phyloP scores from a whole-genome alignment of 2,888 invertebrate species.

The Dolomedes plantarius region DNA sequence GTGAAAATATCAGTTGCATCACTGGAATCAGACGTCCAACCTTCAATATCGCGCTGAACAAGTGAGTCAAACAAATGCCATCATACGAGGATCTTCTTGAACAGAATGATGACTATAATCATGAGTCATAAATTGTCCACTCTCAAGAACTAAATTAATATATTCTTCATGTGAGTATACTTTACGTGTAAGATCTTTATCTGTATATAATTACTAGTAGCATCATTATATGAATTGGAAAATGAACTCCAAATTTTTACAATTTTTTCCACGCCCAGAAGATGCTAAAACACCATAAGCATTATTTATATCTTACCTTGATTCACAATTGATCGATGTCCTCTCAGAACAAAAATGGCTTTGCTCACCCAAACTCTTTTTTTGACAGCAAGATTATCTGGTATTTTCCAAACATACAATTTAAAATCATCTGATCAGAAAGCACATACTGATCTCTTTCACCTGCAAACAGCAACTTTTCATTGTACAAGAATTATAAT shows the following conservation, averaged over 20 bases:
- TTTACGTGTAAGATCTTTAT: slow-evolving; percentile 70
- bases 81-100: slow-evolving; percentile 93
- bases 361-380: slow-evolving; percentile 76
- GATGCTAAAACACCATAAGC: slow-evolving; percentile 91
- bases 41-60: slow-evolving; percentile 92
- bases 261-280: slow-evolving; percentile 96
- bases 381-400: slow-evolving; percentile 77
- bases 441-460: slow-evolving; percentile 89
- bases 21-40: slow-evolving; percentile 79
- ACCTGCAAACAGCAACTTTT: slow-evolving; percentile 95
- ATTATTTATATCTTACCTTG: slow-evolving; percentile 94
- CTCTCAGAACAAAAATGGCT: slow-evolving; percentile 89
- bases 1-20: slow-evolving; percentile 37
- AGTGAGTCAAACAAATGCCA: slow-evolving; percentile 97
- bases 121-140: slow-evolving; percentile 88
- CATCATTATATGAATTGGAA: slow-evolving; percentile 78
- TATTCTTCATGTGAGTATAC: slow-evolving; percentile 83
- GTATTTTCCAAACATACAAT: slow-evolving; percentile 94
- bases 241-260: slow-evolving; percentile 93
- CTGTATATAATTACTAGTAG: slow-evolving; percentile 18
- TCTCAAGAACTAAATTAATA: slow-evolving; percentile 86
- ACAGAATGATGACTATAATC: slow-evolving; percentile 92
- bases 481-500: slow-evolving; percentile 97
- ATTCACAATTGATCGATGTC: slow-evolving; percentile 96
- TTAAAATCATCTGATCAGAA: slow-evolving; percentile 96